Evolutionary conservation across 1,140 invertebrate genomes (phyloP).

Genomic region (Drosophila takahashii): DNA sequence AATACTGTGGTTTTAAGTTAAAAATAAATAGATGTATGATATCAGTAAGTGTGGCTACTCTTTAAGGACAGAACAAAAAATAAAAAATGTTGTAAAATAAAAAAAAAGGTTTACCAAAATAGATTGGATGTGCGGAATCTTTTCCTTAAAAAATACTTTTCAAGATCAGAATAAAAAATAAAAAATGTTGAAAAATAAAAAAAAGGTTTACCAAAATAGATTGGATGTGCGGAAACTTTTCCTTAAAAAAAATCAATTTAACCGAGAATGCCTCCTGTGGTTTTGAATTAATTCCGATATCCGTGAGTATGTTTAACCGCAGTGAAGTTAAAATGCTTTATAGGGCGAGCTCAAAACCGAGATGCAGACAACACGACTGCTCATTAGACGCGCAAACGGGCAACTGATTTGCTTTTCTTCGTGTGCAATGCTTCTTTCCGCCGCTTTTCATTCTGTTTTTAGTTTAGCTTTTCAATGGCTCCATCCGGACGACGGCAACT

Average conservation of each 20-base stretch:
- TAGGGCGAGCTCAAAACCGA: background rate
- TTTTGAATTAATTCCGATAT: background rate
- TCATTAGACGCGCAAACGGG: constrained; percentile 48
- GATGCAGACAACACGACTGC: constrained; percentile 45
- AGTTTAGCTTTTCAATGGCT: constrained; percentile 24
- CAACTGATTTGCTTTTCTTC: constrained; percentile 59
- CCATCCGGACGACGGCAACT: constrained; percentile 3
- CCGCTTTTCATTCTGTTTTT: constrained; percentile 9
- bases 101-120: no score
- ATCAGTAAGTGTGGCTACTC: background rate
- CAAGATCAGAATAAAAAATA: no score
- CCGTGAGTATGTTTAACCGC: background rate
- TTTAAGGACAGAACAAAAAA: background rate
- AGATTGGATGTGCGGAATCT: no score
- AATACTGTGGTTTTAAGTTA: no score
- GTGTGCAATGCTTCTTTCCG: constrained; percentile 38
- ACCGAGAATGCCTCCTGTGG: background rate
- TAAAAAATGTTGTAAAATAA: background rate
- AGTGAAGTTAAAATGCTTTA: background rate
- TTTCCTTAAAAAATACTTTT: background rate
- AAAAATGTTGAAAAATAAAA: background rate
- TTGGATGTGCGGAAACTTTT: no score
- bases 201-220: background rate
- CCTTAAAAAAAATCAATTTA: background rate
- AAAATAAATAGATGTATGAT: no score